A percentile compares a stretch with the other conserved stretches of the same genome.
Conservation (phyloP, 2,888 invertebrate genomes). For the Fabriciana adippe region DNA sequence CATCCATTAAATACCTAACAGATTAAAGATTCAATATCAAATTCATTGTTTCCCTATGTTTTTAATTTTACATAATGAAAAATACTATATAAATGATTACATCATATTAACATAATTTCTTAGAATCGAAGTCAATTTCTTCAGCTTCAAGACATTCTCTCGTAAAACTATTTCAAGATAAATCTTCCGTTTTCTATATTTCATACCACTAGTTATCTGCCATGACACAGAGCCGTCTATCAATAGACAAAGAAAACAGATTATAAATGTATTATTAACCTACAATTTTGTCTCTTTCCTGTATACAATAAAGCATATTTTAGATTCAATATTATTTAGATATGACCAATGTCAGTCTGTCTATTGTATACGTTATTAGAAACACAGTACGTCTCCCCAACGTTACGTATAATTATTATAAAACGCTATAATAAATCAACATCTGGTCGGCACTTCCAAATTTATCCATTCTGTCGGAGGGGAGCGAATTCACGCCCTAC, state of each 20-base stretch:
- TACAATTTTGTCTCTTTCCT: conserved; percentile 15
- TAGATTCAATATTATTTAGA: conserved; percentile 18
- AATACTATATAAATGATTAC: too few species aligned
- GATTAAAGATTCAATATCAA: too few species aligned
- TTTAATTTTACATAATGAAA: too few species aligned
- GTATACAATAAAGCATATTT: conserved; percentile 17
- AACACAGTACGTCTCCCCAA: conserved; percentile 58
- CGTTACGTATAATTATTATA: conserved; percentile 72
- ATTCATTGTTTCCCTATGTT: too few species aligned
- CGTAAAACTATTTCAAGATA: conserved; percentile 17
- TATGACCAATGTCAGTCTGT: conserved; percentile 24
- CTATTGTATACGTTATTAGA: conserved; percentile 32
- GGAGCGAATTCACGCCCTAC: conserved; percentile 62
- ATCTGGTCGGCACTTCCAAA: conserved; percentile 75
- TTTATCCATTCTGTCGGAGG: conserved; percentile 58
- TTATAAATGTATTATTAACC: conserved; percentile 7
- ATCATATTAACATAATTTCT: too few species aligned
- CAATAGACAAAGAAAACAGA: conserved; percentile 8
- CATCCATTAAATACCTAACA: too few species aligned
- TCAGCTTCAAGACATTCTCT: conserved; percentile 3
- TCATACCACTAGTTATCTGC: conserved; percentile 25
- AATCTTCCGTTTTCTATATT: conserved; percentile 16
- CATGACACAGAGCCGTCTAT: conserved; percentile 28
- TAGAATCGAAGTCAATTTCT: not conserved
- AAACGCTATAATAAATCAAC: conserved; percentile 79